Evolutionary conservation across 2,797 vertebrate genomes (phyloP), one percentile per base, ranked within the genome.

Genomic region (Rhinella marina): DNA sequence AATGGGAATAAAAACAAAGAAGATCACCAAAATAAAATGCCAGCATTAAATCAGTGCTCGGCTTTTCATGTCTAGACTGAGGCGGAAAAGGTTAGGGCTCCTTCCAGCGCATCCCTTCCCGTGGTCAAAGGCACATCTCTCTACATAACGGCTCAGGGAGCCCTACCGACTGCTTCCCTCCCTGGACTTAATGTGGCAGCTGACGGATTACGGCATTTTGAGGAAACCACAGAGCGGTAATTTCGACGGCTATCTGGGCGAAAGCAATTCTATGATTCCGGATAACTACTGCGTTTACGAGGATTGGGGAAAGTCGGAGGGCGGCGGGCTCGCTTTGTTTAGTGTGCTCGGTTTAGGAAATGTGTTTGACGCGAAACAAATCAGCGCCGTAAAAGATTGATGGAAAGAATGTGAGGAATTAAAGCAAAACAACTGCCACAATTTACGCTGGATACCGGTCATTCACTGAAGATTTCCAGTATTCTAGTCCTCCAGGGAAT

Each of bases 11-110:
- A 92, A 93, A 93, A 94, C 93, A 93, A 91, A 87, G 90, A 92
- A 95, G 96, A 96, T 97, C 97, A 98, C 97, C 97, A 97, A 97
- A 97, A 98, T 96, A 96, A 97, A 98, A 98, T 97, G 96, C 96
- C 96, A 95, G 93, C 95, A 94, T 97, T 98, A 98, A 98, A 98
- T 99, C 96, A 98, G 96, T 95, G 94, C 93, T 90, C 91, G 92
- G 92, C 92, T 95, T 96, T 96, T 92, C 90, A 92, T 96, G 96
- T 97, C 97, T 97, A 95, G 95, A 94, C 94, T 90, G 92, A 97
- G 98, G 97, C 96, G 94, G 96, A 95, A 97, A 97, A 97, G 96
- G 97, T 97, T 97, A 97, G 94, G 92, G 92, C 21, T 93, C 95
- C 94, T 95, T 96, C 93, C 94, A 96, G 93, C 96, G 95, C 92